These are phyloP conservation scores for Holocentrus rufus DNA, from an alignment of 2,797 vertebrate genomes.

Conservation along the genomic window DNA sequence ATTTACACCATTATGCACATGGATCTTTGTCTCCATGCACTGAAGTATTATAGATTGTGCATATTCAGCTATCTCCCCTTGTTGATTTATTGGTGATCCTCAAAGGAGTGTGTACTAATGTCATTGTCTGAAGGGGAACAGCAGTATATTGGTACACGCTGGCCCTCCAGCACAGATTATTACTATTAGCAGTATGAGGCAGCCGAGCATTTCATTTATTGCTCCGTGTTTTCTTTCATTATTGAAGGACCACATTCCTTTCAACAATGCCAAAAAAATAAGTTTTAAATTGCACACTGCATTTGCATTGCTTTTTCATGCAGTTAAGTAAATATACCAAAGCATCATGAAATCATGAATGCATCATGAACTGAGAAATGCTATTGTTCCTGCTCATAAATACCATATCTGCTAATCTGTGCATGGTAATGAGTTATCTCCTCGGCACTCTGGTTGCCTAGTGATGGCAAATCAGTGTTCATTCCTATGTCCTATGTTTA, in stretches of 20 bases:
- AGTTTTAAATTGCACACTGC: no score
- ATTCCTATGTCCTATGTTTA: neutral
- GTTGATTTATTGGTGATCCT: constrained; percentile 60
- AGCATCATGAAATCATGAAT: neutral
- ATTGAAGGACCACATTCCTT: neutral
- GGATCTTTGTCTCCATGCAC: constrained; percentile 31
- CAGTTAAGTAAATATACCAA: no score
- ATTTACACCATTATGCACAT: constrained; percentile 56
- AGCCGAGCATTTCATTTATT: neutral
- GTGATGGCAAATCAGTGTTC: neutral
- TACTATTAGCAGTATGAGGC: neutral
- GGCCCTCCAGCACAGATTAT: constrained; percentile 25
- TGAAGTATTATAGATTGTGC: constrained; percentile 52
- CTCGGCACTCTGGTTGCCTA: neutral
- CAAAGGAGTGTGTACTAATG: constrained; percentile 32
- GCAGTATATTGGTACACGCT: constrained; percentile 26
- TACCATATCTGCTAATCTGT: neutral
- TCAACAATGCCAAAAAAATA: neutral
- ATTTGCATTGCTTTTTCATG: no score
- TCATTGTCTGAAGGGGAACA: constrained; percentile 70
- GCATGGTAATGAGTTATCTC: neutral
- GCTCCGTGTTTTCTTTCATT: neutral
- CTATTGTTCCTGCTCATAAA: neutral
- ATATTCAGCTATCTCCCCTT: constrained; percentile 58
- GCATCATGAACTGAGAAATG: no score